Base-by-base conservation (phyloP, 2,888 invertebrate genomes). In the Malthinus flaveolus region DNA sequence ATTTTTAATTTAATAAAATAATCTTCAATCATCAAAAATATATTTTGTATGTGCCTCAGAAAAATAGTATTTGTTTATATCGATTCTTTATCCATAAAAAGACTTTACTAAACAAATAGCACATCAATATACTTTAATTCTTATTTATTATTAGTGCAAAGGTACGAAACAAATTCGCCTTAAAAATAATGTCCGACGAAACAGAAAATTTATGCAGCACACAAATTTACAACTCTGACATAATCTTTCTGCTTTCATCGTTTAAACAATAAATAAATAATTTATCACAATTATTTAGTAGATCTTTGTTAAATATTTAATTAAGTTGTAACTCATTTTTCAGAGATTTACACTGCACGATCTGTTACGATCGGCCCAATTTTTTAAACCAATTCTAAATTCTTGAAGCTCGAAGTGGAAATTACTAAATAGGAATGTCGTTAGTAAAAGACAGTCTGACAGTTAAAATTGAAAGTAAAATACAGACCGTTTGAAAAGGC, bases 21-120 rank as follows among this genome's bases (percentile, higher is more conserved):
- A 64, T 63, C 59, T 68, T 63, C 63, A 68, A 61, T 68, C 69
- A 70, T 72, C 70, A 74, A 74, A 74, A 73, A 74, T 74, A 74
- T 73, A 71, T 72, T 59, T 70, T 70, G 70, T 73, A 72, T 69
- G 72, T 73, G 71, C 71, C 64, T 72, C 72, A 72, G 70, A 72
- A 73, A 74, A 74, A 73, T 73, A 73, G 70, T 72, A 59, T 65
- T 66, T 62, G 61, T 63, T 65, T 64, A 59, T 64, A 62, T 62
- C 60, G 55, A 59, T 68, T 69, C 59, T 62, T 60, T 70, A 66
- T 68, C 68, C 70, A 67, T 64, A 71, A 71, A 72, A 72, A 72
- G 70, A 71, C 71, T 68, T 60, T 66, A 64, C 54, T 56, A 60
- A 59, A 65, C 54, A 61, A 59, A 58, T 69, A 69, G 69, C 68